Evolutionary conservation across 2,113 vertebrate genomes (phyloP).

Genomic region (Zosterops lateralis): DNA sequence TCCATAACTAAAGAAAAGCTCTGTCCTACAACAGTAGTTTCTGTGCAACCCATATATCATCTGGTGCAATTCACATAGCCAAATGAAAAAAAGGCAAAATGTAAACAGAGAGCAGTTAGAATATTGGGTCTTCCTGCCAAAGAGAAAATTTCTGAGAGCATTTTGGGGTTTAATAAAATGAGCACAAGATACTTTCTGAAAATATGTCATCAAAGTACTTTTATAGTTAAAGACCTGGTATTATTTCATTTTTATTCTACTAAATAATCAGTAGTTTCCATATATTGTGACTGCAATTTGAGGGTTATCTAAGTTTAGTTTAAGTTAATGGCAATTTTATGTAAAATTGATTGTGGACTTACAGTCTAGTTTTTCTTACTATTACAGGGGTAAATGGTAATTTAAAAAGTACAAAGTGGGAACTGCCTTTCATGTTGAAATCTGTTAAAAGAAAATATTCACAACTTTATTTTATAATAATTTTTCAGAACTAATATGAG

Average conservation of each 20-base stretch:
- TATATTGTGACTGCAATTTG: background rate
- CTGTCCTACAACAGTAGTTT: background rate
- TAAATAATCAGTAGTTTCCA: background rate
- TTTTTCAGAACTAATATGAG: background rate
- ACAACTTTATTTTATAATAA: background rate
- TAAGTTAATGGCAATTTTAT: background rate
- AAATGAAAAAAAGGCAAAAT: background rate
- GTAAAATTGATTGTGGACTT: background rate
- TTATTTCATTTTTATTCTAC: background rate
- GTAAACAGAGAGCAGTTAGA: background rate
- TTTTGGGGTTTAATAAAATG: background rate
- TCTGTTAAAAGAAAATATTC: background rate
- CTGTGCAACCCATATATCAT: background rate
- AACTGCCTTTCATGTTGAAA: background rate
- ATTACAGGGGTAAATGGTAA: background rate
- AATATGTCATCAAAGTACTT: background rate
- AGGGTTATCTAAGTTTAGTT: background rate
- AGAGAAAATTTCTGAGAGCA: background rate
- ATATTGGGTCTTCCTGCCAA: background rate
- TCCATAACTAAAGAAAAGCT: background rate
- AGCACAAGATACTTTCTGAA: background rate
- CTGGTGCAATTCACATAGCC: background rate
- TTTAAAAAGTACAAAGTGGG: background rate
- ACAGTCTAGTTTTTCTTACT: background rate
- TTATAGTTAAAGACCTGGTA: background rate